These are phyloP conservation scores for Drosophila pandora DNA, from an alignment of 1,140 invertebrate species.

Conservation along the genomic window DNA sequence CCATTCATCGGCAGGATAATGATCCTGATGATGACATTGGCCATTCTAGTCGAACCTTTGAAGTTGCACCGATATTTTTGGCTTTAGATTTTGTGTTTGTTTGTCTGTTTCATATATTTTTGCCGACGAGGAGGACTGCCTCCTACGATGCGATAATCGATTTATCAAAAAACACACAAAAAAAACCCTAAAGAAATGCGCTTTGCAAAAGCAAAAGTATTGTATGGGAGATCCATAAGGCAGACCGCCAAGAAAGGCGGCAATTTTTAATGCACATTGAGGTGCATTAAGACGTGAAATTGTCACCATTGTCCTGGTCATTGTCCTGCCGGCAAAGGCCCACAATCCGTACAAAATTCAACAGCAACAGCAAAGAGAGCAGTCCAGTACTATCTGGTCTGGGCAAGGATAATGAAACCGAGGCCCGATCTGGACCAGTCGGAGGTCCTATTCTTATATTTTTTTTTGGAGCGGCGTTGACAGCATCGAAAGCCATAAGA, in stretches of 20 bases:
- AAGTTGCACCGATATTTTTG: constrained; percentile 24
- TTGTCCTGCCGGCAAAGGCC: constrained; percentile 57
- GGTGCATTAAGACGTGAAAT: constrained; percentile 84
- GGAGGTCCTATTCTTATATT: constrained; percentile 27
- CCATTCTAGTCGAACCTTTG: constrained; percentile 48
- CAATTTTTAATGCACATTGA: constrained; percentile 72
- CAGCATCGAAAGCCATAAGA: constrained; percentile 71
- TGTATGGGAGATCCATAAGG: constrained; percentile 30
- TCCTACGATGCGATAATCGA: constrained; percentile 81
- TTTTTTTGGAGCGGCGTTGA: constrained; percentile 52
- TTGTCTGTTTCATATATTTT: constrained; percentile 36
- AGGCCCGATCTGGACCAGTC: constrained; percentile 20
- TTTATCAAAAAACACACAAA: constrained; percentile 64
- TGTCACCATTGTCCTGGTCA: constrained; percentile 71
- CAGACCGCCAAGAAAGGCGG: constrained; percentile 28
- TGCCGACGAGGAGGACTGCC: constrained; percentile 50
- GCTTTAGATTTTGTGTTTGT: constrained; percentile 26
- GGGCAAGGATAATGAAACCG: constrained; percentile 9
- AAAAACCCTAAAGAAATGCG: constrained; percentile 49
- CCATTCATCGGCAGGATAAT: constrained; percentile 20
- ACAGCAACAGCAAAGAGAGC: constrained; percentile 52
- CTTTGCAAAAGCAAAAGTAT: constrained; percentile 38
- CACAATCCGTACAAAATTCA: constrained; percentile 53
- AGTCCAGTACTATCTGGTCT: neutral
- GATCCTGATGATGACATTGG: constrained; percentile 46